Base-by-base conservation (phyloP, 2,888 invertebrate genomes). In the Craniophora ligustri region DNA sequence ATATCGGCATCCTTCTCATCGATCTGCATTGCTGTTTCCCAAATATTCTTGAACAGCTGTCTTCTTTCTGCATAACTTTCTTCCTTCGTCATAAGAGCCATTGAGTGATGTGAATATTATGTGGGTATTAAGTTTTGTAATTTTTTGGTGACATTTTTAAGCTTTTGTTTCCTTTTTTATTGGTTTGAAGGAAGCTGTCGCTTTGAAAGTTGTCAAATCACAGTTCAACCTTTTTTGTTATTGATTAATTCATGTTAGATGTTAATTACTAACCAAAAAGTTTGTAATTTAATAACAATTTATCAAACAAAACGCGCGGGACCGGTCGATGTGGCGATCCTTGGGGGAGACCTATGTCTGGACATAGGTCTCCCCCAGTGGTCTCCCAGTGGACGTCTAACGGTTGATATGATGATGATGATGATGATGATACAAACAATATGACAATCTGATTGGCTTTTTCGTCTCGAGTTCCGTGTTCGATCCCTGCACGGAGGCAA, bases 31-130 rank as follows among this genome's bases (percentile, higher is more conserved):
- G 88, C 86, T 0, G 87, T 79, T 0, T 86, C 82, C 92, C 92
- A 92, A 34, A 92, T 87, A 53, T 88, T 80, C 61, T 87, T 91
- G 59, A 92, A 92, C 1, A 92, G 80, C 47, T 81, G 78, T 18
- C 92, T 78, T 14, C 92, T 82, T 18, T 88, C 81, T 0, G 78
- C 81, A 51, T 86, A 92, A 49, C 92, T 92, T 51, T 88, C 89
- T 49, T 86, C 82, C 38, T 84, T 79, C 1, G 76, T 74, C 72
- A 88, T 68, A 2, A 56, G 32, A 28, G 81, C 78, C 81, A 80
- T 82, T 26, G 28, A 32, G 30, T 15, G 8, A 18, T n/a, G 8
- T 10, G 7, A 3, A 21, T 13, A 23, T 3, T 19, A 6, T 18
- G 18, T n/a, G n/a, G n/a, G n/a, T 35, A 6, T 36, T 13, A 23